These are phyloP conservation scores for Psettodes erumei DNA, from an alignment of 2,113 vertebrate genomes.

Conservation along the genomic window DNA sequence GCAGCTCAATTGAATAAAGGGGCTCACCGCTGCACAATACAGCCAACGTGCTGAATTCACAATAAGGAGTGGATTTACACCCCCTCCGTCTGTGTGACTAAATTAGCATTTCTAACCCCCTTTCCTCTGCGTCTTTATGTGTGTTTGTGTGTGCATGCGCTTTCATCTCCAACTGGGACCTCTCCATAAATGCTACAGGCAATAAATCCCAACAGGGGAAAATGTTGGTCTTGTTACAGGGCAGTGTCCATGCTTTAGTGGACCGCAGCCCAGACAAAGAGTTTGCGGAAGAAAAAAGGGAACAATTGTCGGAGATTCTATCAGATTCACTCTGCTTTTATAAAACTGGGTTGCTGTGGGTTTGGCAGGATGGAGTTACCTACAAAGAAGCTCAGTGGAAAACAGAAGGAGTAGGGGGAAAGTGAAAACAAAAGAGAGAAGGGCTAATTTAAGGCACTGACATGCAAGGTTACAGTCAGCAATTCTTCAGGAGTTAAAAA, in stretches of 20 bases:
- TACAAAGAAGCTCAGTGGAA: slow-evolving; percentile 2
- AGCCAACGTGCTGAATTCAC: slow-evolving; percentile 74
- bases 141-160: slow-evolving; percentile 55
- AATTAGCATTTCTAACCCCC: slow-evolving; percentile 74
- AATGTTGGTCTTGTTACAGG: slow-evolving; percentile 64
- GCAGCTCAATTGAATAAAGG: slow-evolving; percentile 78
- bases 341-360: slow-evolving; percentile 44
- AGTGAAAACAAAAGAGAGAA: not conserved
- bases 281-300: slow-evolving; percentile 36
- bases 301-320: slow-evolving; percentile 7
- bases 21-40: slow-evolving; percentile 74
- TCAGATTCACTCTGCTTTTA: slow-evolving; percentile 31
- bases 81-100: slow-evolving; percentile 59
- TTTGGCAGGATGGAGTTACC: slow-evolving; percentile 49
- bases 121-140: slow-evolving; percentile 32
- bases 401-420: not conserved
- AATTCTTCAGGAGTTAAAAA: slow-evolving; percentile 38
- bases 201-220: slow-evolving; percentile 65
- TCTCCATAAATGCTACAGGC: slow-evolving; percentile 70
- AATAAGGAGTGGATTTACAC: slow-evolving; percentile 75
- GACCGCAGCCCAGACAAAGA: slow-evolving; percentile 39
- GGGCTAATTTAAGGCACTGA: slow-evolving; percentile 34
- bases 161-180: slow-evolving; percentile 65
- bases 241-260: slow-evolving; percentile 62
- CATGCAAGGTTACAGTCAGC: slow-evolving; percentile 49